phyloP scores from a whole-genome alignment of 2,797 vertebrate genomes.

The Acanthornis magna region DNA sequence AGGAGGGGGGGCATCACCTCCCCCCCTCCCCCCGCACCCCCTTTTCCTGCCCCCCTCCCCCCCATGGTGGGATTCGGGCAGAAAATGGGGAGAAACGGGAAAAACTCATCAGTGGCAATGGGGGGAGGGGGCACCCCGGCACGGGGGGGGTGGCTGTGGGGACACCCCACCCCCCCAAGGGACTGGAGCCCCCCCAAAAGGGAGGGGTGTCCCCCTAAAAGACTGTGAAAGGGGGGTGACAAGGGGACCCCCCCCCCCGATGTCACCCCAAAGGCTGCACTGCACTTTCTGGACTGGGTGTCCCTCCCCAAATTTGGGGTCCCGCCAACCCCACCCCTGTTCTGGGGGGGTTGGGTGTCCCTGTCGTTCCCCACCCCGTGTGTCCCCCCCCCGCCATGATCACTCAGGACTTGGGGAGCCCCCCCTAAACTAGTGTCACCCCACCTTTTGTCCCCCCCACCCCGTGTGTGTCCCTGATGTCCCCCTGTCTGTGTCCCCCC shows the following conservation, averaged over 20 bases:
- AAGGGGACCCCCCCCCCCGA: neutral
- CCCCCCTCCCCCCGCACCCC: neutral
- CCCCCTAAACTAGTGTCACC: neutral
- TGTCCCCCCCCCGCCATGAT: neutral
- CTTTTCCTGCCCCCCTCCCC: neutral
- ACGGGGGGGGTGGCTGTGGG: neutral
- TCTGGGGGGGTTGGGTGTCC: neutral
- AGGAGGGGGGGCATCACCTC: neutral
- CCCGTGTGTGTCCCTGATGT: neutral
- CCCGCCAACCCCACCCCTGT: neutral
- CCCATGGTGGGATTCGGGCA: neutral
- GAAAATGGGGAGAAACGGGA: neutral
- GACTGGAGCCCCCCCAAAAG: neutral
- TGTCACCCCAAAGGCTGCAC: neutral
- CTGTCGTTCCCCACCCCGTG: neutral
- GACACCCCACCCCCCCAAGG: neutral
- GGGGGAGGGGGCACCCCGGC: no score
- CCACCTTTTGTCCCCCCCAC: no score
- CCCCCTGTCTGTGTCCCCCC: neutral
- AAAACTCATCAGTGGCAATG: neutral
- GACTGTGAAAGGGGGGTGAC: neutral
- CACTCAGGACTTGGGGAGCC: neutral
- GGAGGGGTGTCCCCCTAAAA: neutral
- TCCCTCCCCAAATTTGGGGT: neutral
- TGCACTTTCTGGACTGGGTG: neutral